Evolutionary conservation across 2,113 vertebrate genomes (phyloP).

Genomic region (Campylomormyrus tamandua): DNA sequence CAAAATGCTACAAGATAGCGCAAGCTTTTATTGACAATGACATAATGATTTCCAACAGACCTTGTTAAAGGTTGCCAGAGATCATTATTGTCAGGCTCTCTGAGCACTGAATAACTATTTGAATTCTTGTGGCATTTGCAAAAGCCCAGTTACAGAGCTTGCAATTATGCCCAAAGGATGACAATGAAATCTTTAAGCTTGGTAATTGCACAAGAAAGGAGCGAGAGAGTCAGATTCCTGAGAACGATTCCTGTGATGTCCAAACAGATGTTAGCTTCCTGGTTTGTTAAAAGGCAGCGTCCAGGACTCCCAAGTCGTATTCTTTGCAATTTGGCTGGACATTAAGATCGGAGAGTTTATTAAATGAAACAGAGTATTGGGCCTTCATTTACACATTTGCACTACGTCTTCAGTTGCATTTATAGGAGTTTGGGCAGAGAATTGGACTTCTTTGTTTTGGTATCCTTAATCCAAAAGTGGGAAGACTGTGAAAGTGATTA

Average conservation of each 20-base stretch:
- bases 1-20: background rate
- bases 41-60: background rate
- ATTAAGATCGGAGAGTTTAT: background rate
- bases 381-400: background rate
- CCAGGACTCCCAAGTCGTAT: background rate
- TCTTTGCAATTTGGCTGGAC: background rate
- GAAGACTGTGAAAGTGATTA: background rate
- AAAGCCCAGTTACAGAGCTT: background rate
- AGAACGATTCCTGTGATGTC: background rate
- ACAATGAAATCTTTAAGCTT: background rate
- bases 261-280: background rate
- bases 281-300: background rate
- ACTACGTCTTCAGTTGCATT: background rate
- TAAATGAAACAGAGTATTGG: background rate
- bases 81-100: background rate
- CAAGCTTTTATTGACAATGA: background rate
- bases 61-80: background rate
- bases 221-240: background rate
- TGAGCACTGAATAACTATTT: background rate
- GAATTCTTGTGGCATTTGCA: background rate
- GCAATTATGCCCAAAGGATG: background rate
- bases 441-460: background rate
- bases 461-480: background rate
- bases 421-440: background rate
- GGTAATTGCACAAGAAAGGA: background rate